A percentile compares a stretch with the other conserved stretches of the same genome.
Evolutionary conservation across 2,888 invertebrate species (phyloP).

Genomic region (Altica lythri): DNA sequence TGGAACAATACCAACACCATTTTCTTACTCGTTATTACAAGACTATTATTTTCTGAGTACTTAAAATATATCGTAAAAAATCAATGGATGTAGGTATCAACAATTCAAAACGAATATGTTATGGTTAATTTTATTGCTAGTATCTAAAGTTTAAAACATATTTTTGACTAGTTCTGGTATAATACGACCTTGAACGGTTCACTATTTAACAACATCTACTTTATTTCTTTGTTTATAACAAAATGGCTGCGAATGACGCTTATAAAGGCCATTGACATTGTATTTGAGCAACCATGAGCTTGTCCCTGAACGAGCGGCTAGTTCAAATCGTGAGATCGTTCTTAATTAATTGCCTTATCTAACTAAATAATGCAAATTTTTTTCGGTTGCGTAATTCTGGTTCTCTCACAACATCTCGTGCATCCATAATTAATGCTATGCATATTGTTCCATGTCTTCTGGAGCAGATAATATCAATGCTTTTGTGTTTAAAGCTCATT

Average conservation of each 20-base stretch:
- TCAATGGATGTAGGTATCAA: too few species aligned
- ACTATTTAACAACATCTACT: slow-evolving; percentile 20
- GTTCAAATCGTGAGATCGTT: slow-evolving; percentile 35
- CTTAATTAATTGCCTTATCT: slow-evolving; percentile 31
- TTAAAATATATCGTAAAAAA: too few species aligned
- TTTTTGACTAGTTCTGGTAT: slow-evolving; percentile 14
- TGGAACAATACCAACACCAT: too few species aligned
- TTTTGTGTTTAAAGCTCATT: slow-evolving; percentile 4
- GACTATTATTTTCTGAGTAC: too few species aligned
- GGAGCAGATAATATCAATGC: slow-evolving; percentile 29
- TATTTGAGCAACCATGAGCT: slow-evolving; percentile 30
- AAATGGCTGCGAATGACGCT: slow-evolving; percentile 26
- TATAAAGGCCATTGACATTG: slow-evolving; percentile 32
- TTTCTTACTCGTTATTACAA: too few species aligned
- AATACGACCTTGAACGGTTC: slow-evolving; percentile 16
- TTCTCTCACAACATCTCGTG: slow-evolving; percentile 25
- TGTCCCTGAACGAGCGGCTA: slow-evolving; percentile 27
- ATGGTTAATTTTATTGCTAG: too few species aligned
- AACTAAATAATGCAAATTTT: slow-evolving; percentile 36
- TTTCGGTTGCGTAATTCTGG: slow-evolving; percentile 31
- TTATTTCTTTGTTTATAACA: slow-evolving; percentile 30
- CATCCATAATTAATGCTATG: slow-evolving; percentile 22
- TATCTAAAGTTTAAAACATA: too few species aligned
- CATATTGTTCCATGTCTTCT: slow-evolving; percentile 28
- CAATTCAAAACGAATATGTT: too few species aligned